Evolutionary conservation across 2,797 vertebrate genomes (phyloP).

Genomic region (Sciaenops ocellatus): DNA sequence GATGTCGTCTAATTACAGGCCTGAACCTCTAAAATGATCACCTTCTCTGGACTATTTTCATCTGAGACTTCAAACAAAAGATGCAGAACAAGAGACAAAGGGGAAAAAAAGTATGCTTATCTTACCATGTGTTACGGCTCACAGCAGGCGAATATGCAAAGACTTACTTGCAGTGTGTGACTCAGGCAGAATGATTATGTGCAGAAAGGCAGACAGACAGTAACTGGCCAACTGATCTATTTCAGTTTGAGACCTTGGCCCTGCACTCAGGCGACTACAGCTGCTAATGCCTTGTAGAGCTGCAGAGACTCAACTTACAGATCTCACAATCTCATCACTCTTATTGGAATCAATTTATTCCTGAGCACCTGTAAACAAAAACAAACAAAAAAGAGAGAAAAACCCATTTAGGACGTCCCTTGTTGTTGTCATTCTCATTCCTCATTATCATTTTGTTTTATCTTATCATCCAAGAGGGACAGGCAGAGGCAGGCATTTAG

Average conservation of each 20-base stretch:
- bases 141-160: constrained; percentile 13
- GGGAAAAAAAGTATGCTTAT: constrained; percentile 20
- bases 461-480: neutral
- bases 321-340: constrained; percentile 37
- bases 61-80: constrained; percentile 73
- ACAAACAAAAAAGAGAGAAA: constrained; percentile 10
- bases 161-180: constrained; percentile 36
- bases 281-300: constrained; percentile 54
- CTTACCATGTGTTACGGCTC: constrained; percentile 47
- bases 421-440: constrained; percentile 20
- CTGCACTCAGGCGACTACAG: constrained; percentile 63
- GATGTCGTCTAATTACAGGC: constrained; percentile 79
- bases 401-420: constrained; percentile 16
- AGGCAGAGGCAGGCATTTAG: constrained; percentile 16
- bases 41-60: constrained; percentile 69
- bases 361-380: constrained; percentile 37
- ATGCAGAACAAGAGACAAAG: constrained; percentile 46
- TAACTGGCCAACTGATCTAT: constrained; percentile 61
- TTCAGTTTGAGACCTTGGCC: constrained; percentile 71
- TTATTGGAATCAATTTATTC: constrained; percentile 24
- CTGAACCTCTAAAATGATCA: constrained; percentile 71
- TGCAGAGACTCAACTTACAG: constrained; percentile 56
- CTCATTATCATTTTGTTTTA: constrained; percentile 23
- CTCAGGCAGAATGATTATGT: constrained; percentile 52
- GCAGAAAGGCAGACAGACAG: constrained; percentile 52